Conservation (phyloP, 2,113 vertebrate species). For the Bombycilla garrulus region DNA sequence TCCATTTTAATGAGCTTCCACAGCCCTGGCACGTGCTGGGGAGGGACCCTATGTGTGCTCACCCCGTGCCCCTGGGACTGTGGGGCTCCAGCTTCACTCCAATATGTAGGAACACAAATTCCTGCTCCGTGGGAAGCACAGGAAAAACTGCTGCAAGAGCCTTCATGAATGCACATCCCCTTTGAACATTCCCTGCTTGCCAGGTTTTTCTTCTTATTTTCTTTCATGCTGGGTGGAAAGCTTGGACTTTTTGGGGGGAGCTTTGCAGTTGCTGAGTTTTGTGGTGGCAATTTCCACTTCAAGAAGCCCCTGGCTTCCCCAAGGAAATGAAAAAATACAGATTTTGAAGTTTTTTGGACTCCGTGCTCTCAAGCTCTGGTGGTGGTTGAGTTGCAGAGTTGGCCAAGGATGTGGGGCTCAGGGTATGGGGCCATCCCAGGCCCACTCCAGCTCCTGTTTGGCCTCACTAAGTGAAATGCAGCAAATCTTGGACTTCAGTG, state of each 20-base stretch:
- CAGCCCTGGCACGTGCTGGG: not conserved
- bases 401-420: not conserved
- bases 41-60: not conserved
- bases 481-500: not conserved
- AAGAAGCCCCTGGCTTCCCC: not conserved
- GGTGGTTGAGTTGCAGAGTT: not conserved
- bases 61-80: accelerated
- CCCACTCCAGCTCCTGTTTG: not conserved
- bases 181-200: not conserved
- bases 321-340: not conserved
- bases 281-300: not conserved
- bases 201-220: not conserved
- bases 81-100: not conserved
- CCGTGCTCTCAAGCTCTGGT: not conserved
- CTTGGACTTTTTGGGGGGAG: accelerated
- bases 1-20: not conserved
- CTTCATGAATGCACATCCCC: accelerated
- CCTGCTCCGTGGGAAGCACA: accelerated
- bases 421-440: not conserved
- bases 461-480: not conserved
- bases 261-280: not conserved
- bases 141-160: not conserved
- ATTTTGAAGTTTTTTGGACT: not conserved
- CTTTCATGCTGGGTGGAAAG: not conserved
- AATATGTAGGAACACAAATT: accelerated